Percentiles rank a stretch among this genome's conserved stretches.
Evolutionary conservation across 2,797 vertebrate genomes (phyloP).

Genomic region (Eidolon dupreanum): DNA sequence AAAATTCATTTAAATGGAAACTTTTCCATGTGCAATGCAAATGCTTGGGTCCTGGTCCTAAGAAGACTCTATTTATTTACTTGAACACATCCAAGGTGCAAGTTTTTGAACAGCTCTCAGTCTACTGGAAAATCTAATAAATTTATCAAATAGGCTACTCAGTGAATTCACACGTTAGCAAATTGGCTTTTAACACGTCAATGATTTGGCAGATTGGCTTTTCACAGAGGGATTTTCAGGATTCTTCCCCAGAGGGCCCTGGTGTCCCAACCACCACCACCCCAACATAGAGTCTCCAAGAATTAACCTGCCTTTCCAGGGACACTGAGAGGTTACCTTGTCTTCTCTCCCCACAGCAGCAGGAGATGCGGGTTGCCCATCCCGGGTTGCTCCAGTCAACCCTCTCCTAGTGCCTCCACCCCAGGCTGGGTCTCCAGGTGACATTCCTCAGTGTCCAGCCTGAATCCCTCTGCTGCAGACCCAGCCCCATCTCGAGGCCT

Average conservation of each 20-base stretch:
- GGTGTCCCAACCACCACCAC: not conserved
- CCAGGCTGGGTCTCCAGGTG: not conserved
- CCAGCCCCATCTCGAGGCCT: not conserved
- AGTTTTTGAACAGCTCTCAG: not conserved
- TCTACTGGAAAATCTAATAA: not conserved
- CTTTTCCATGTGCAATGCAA: not conserved
- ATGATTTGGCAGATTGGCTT: not conserved
- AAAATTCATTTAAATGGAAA: not conserved
- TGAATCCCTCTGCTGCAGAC: not conserved
- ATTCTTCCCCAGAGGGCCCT: not conserved
- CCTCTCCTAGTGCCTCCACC: not conserved
- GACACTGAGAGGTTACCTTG: no score
- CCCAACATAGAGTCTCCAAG: not conserved
- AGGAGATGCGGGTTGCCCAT: no score
- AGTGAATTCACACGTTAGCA: not conserved
- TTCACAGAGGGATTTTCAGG: not conserved
- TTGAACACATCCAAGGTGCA: not conserved
- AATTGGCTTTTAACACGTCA: not conserved
- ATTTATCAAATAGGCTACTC: not conserved
- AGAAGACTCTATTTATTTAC: not conserved
- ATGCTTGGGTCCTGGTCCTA: not conserved
- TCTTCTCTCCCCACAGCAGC: not conserved
- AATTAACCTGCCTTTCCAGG: not conserved
- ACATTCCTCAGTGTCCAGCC: not conserved
- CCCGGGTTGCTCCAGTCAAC: not conserved